Percentiles rank a stretch among this genome's conserved stretches.
phyloP scores from a whole-genome alignment of 1,140 invertebrate genomes.

The Macrocentrus cingulum region DNA sequence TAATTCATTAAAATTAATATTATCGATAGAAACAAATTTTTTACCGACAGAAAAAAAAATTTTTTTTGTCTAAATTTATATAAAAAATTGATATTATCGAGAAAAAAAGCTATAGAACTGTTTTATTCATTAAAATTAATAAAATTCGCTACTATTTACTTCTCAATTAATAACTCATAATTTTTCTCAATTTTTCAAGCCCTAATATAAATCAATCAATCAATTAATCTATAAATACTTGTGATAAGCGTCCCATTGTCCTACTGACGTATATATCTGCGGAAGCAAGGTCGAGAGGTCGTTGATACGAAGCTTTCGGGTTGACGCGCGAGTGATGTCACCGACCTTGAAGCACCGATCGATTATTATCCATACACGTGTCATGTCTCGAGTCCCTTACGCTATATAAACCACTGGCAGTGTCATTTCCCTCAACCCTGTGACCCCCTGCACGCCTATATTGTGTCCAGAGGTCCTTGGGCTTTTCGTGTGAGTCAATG shows the following conservation, averaged over 20 bases:
- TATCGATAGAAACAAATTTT: no score
- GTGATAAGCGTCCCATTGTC: slow-evolving; percentile 40
- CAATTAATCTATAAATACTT: neutral
- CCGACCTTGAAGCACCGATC: slow-evolving; percentile 52
- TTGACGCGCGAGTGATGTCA: slow-evolving; percentile 33
- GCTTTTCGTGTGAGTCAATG: no score
- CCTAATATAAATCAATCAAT: neutral
- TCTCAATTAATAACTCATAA: no score
- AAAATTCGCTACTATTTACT: no score
- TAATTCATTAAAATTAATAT: no score
- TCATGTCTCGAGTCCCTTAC: slow-evolving; percentile 36
- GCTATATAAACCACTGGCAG: slow-evolving; percentile 22
- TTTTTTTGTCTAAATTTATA: no score
- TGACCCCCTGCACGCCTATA: neutral
- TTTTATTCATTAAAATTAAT: no score
- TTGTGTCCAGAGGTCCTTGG: neutral
- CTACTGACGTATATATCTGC: slow-evolving; percentile 48
- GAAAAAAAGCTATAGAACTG: no score
- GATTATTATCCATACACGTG: slow-evolving; percentile 47
- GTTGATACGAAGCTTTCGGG: slow-evolving; percentile 45
- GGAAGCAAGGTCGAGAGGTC: slow-evolving; percentile 47
- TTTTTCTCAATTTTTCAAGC: neutral
- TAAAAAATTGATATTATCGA: no score
- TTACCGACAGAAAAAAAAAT: no score
- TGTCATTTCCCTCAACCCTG: slow-evolving; percentile 6